Percentiles rank a stretch among this genome's conserved stretches.
phyloP scores from a whole-genome alignment of 2,888 invertebrate species.

The Clusia tigrina region DNA sequence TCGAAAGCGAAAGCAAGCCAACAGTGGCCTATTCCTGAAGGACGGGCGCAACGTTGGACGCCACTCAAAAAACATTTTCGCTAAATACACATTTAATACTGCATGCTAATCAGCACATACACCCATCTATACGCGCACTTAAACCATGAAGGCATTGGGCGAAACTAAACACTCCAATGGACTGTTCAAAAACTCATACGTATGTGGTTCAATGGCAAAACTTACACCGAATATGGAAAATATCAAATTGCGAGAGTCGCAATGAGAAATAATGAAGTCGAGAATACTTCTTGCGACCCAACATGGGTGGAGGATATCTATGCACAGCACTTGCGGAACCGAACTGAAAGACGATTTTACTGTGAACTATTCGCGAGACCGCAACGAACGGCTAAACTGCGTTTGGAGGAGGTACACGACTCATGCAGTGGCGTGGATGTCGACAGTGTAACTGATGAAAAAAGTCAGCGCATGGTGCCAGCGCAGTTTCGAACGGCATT shows the following conservation, averaged over 20 bases:
- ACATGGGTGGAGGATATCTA: conserved; percentile 45
- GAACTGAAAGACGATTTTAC: neutral
- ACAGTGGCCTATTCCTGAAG: conserved; percentile 31
- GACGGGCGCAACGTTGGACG: conserved; percentile 19
- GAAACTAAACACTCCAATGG: neutral
- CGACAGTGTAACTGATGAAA: conserved; percentile 44
- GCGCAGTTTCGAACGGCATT: conserved; percentile 42
- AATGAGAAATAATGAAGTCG: conserved; percentile 55
- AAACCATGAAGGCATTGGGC: neutral
- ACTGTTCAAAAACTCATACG: too few species aligned
- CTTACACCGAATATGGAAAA: conserved; percentile 56
- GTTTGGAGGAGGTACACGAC: conserved; percentile 1
- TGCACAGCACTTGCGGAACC: neutral
- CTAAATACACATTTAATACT: conserved; percentile 10
- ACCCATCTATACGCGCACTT: neutral
- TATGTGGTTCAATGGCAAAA: conserved; percentile 21
- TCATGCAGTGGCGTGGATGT: conserved; percentile 37
- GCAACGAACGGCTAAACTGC: neutral
- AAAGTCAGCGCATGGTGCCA: conserved; percentile 43
- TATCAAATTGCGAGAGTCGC: conserved; percentile 55
- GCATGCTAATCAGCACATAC: neutral
- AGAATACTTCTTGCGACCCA: conserved; percentile 52
- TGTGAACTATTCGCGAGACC: neutral
- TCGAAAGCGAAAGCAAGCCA: conserved; percentile 41
- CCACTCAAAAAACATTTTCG: conserved; percentile 38